Evolutionary conservation across 2,888 invertebrate species (phyloP).

Genomic region (Eupsilia transversa): DNA sequence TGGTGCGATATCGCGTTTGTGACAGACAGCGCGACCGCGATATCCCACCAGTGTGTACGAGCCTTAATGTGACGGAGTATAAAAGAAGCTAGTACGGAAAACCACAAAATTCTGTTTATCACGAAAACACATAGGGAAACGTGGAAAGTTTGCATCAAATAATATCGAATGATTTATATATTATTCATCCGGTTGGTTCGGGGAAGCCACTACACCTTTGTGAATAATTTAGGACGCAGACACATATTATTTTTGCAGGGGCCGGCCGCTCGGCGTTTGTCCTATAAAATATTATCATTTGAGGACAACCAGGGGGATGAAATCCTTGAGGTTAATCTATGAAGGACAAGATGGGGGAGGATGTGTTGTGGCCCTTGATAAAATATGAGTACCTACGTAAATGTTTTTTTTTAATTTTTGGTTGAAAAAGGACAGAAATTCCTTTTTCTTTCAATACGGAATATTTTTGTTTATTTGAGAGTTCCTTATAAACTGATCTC

Average conservation of each 20-base stretch:
- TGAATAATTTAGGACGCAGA: conserved; percentile 87
- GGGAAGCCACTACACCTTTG: conserved; percentile 84
- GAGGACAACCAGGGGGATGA: conserved; percentile 71
- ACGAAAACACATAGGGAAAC: conserved; percentile 65
- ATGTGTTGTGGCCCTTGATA: conserved; percentile 32
- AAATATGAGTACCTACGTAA: conserved; percentile 37
- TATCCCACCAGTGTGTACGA: too few species aligned
- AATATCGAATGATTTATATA: conserved; percentile 87
- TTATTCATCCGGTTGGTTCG: conserved; percentile 84
- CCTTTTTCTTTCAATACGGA: background rate
- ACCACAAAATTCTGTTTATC: conserved; percentile 68
- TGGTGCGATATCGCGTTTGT: too few species aligned
- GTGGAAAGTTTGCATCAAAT: conserved; percentile 77
- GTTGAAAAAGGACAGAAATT: background rate
- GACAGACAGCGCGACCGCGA: too few species aligned
- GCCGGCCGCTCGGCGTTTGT: conserved; percentile 78
- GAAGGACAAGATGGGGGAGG: conserved; percentile 60
- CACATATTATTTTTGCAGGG: conserved; percentile 88
- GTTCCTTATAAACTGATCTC: background rate
- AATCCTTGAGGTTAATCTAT: conserved; percentile 69
- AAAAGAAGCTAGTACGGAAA: background rate
- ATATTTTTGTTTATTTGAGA: background rate
- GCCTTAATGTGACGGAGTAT: too few species aligned
- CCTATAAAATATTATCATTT: conserved; percentile 83
- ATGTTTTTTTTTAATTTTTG: conserved; percentile 26